Conservation (phyloP, 2,113 vertebrate genomes). For the Delphinus delphis region DNA sequence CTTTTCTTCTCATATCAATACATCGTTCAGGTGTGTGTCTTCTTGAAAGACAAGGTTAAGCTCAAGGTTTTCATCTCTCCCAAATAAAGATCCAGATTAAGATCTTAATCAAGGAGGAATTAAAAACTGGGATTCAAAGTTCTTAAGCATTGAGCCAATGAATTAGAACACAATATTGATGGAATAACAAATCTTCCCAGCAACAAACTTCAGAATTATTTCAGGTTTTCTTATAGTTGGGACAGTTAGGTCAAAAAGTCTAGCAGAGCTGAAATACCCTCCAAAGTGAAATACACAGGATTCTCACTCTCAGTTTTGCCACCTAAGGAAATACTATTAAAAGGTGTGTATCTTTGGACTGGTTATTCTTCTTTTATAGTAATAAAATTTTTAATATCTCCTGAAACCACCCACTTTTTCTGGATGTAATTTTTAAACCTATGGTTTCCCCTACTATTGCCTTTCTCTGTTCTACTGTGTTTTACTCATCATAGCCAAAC, state of each 20-base stretch:
- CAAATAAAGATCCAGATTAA: constrained; percentile 15
- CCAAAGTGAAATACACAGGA: neutral
- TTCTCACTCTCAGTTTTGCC: neutral
- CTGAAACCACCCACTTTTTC: neutral
- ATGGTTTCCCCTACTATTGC: neutral
- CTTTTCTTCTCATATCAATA: neutral
- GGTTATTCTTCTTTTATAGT: neutral
- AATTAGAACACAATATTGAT: neutral
- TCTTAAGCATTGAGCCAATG: neutral
- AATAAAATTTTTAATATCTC: neutral
- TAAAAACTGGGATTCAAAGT: neutral
- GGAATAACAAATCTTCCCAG: neutral
- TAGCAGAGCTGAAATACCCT: neutral
- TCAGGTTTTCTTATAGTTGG: neutral
- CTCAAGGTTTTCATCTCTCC: neutral
- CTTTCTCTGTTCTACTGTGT: neutral
- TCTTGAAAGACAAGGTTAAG: neutral
- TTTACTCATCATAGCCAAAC: neutral
- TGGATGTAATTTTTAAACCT: neutral
- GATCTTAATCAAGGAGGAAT: neutral
- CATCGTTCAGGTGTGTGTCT: neutral
- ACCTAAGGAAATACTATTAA: neutral
- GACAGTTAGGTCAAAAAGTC: neutral
- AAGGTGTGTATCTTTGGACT: neutral
- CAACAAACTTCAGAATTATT: neutral